Percentiles rank a stretch among this genome's conserved stretches.
phyloP scores from a whole-genome alignment of 2,797 vertebrate genomes.

The Phoeniculus purpureus region DNA sequence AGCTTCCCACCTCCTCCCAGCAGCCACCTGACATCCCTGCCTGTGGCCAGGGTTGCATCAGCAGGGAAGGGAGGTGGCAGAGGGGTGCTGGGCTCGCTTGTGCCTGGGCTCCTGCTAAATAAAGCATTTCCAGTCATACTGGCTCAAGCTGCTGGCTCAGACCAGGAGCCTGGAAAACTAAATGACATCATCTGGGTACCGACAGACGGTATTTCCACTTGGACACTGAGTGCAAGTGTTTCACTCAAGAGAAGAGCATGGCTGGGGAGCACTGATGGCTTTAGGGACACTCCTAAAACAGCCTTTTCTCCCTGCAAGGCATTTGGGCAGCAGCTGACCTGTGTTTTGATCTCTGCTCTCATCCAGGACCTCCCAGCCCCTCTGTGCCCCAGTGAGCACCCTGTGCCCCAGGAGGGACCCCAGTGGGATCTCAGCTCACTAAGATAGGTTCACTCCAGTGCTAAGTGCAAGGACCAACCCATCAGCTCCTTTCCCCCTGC shows the following conservation, averaged over 20 bases:
- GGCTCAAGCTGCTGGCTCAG: conserved; percentile 54
- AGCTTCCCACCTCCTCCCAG: neutral
- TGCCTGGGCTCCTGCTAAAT: conserved; percentile 42
- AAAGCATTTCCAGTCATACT: conserved; percentile 55
- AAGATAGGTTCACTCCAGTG: neutral
- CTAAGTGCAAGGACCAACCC: neutral
- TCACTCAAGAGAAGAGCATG: neutral
- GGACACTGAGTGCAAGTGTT: neutral
- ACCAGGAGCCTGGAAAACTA: conserved; percentile 62
- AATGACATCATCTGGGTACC: conserved; percentile 58
- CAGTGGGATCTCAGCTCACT: neutral
- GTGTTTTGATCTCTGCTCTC: neutral
- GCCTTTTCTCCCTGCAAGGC: neutral
- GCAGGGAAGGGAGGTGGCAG: neutral
- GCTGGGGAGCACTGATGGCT: neutral
- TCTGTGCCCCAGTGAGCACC: neutral
- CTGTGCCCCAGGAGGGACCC: neutral
- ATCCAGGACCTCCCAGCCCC: neutral
- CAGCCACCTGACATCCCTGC: neutral
- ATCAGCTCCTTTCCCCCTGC: fast-evolving
- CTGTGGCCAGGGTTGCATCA: neutral
- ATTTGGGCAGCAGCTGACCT: neutral
- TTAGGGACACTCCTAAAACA: neutral
- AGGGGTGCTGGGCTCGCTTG: neutral
- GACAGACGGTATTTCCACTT: conserved; percentile 19